phyloP scores from a whole-genome alignment of 2,888 invertebrate genomes.

The Troglohyphantes excavatus region DNA sequence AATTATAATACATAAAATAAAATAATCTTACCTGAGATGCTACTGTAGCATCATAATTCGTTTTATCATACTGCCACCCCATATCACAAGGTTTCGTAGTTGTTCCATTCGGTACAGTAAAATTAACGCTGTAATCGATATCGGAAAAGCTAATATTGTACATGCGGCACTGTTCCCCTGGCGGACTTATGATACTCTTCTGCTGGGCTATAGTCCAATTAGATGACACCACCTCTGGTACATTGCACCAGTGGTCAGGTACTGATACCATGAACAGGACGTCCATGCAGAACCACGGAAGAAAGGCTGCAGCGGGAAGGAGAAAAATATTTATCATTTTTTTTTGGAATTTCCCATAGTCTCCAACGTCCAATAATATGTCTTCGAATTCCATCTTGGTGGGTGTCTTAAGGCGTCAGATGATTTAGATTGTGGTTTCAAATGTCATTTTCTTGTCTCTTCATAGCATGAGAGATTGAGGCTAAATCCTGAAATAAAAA shows the following conservation, averaged over 20 bases:
- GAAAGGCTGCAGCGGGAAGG: constrained; percentile 93
- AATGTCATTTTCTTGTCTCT: too few species aligned
- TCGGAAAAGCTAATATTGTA: constrained; percentile 83
- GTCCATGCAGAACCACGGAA: constrained; percentile 88
- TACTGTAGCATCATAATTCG: constrained; percentile 88
- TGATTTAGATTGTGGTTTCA: too few species aligned
- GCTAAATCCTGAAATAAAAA: too few species aligned
- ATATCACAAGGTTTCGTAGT: constrained; percentile 87
- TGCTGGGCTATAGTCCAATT: constrained; percentile 84
- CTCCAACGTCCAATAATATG: constrained; percentile 89
- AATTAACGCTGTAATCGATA: neutral
- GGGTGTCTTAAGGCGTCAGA: too few species aligned
- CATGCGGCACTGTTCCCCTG: constrained; percentile 84
- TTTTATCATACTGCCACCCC: constrained; percentile 89
- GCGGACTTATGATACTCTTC: constrained; percentile 85
- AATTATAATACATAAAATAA: too few species aligned
- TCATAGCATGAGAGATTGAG: too few species aligned
- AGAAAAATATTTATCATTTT: constrained; percentile 90
- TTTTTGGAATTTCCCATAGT: constrained; percentile 94
- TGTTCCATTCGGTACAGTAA: neutral
- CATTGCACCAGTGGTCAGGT: constrained; percentile 86
- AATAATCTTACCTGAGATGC: constrained; percentile 87
- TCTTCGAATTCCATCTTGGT: constrained; percentile 80
- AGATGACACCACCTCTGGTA: constrained; percentile 84
- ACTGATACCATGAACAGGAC: constrained; percentile 85